Evolutionary conservation across 1,140 invertebrate genomes (phyloP), one percentile per base, ranked within the genome.

Genomic region (Drosophila pectinifera): DNA sequence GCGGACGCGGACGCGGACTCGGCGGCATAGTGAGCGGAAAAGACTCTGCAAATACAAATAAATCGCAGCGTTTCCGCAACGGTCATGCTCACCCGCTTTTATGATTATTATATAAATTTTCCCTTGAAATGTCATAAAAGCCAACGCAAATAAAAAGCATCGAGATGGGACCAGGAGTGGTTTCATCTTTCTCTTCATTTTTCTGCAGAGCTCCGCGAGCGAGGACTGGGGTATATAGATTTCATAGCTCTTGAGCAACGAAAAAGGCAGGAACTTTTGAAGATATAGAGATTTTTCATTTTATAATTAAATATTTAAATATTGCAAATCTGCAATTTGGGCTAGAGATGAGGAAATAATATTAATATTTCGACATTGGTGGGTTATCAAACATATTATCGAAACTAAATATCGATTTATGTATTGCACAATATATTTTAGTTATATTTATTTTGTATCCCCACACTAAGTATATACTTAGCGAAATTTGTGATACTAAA

Each of bases 21-120:
- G n/a, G n/a, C 26, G 26, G 26, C 18, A 75, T 51, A 20, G 16
- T 39, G 48, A 46, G 39, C 72, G 61, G 70, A 57, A 74, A 41
- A 75, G 67, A 85, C 77, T 80, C 82, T 78, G 59, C 82, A 82
- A 86, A 88, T 68, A 86, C 75, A 83, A 86, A 86, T 86, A 86
- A 86, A 86, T 86, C 83, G 83, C 83, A 88, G 83, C 62, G 77
- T 79, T 86, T 86, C 83, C 82, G 79, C 83, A 79, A 73, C 67
- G 84, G 79, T 83, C 83, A 83, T 83, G 84, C 77, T 86, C 75
- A 58, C 54, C 61, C 48, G 83, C 84, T 86, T 86, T 86, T 86
- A 86, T 86, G 83, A 89, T 86, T 86, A 86, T 86, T 86, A 86
- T 86, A 86, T 79, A 89, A 86, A 79, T 88, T 88, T 82, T 57